These are phyloP conservation scores for Bilobella aurantiaca DNA, from an alignment of 1,140 invertebrate species.

Conservation along the genomic window DNA sequence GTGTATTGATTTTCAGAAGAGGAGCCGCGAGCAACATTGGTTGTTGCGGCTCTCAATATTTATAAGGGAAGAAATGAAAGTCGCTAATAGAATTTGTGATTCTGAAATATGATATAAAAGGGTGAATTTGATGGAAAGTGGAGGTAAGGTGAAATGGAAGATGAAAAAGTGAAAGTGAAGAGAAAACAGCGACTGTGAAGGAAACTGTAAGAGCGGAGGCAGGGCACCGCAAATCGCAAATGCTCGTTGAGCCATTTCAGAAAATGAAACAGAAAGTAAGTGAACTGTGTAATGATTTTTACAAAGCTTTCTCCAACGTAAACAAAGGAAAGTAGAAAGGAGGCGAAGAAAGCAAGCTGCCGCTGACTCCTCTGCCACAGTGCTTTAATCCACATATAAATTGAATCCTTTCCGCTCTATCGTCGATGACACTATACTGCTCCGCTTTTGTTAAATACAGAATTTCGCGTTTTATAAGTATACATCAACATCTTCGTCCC, in stretches of 20 bases:
- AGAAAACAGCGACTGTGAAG: not conserved
- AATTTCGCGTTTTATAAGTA: not conserved
- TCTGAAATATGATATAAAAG: not conserved
- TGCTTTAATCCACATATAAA: slow-evolving; percentile 6
- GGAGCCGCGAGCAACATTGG: too few relatives aligned
- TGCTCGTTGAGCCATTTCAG: not conserved
- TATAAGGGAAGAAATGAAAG: not conserved
- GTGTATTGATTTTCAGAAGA: too few relatives aligned
- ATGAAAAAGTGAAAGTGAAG: not conserved
- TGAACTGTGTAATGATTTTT: slow-evolving; percentile 5
- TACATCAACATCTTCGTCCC: not conserved
- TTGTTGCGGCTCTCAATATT: not conserved
- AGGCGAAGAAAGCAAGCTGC: not conserved
- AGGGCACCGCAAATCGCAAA: not conserved
- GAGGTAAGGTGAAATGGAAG: not conserved
- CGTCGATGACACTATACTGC: not conserved
- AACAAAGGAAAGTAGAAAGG: not conserved
- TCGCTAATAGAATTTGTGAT: not conserved
- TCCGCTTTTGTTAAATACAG: too few relatives aligned
- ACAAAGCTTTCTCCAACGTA: slow-evolving; percentile 1
- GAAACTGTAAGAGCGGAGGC: not conserved
- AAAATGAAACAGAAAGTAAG: not conserved
- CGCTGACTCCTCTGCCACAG: not conserved
- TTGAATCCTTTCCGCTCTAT: not conserved
- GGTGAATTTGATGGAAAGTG: not conserved